Base-by-base conservation (phyloP, 1,140 invertebrate species). In the Neodiprion fabricii region DNA sequence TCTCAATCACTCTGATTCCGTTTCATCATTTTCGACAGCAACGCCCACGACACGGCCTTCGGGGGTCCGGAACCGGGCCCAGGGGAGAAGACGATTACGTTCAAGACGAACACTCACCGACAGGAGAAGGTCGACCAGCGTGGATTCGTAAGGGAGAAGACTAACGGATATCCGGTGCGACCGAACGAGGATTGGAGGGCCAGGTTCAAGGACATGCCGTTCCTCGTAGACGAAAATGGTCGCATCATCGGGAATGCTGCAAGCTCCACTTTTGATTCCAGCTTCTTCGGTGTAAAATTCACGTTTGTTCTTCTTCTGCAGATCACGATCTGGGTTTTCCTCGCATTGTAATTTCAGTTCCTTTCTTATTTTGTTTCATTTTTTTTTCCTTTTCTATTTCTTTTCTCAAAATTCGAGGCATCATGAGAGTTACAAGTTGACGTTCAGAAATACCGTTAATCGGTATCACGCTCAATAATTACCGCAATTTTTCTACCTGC, bases 61-160 rank as follows among this genome's bases (percentile, higher is more conserved):
- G 53, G 53, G 11, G 53, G 53, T 14, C 61, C 17, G 12, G 61
- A 65, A 14, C 61, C 61, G 17, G 12, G 9, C 17, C 67, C 67
- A 12, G 67, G 67, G 8, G 67, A 69, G 67, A 69, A 69, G 40
- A 69, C 67, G 21, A 69, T 69, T 14, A 69, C 14, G 7, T 69
- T 69, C 67, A 69, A 69, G 9, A 69, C 67, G 21, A 69, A 69
- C 67, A 69, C 67, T 7, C 17, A 69, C 40, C 67, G 67, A 4
- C 67, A 69, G 17, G 67, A 69, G 40, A 69, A 21, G 10, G 67
- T 69, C 14, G 67, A 69, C 40, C 67, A 69, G 17, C 11, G 5
- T 11, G 67, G 67, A 17, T 69, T 69, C 67, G 67, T 69, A 47
- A 14, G 40, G 67, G 67, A 69, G 11, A 69, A 69, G 40, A 21